Percentiles rank a stretch among this genome's conserved stretches.
Evolutionary conservation across 1,140 invertebrate species (phyloP).

Genomic region (Tetragnatha versicolor): DNA sequence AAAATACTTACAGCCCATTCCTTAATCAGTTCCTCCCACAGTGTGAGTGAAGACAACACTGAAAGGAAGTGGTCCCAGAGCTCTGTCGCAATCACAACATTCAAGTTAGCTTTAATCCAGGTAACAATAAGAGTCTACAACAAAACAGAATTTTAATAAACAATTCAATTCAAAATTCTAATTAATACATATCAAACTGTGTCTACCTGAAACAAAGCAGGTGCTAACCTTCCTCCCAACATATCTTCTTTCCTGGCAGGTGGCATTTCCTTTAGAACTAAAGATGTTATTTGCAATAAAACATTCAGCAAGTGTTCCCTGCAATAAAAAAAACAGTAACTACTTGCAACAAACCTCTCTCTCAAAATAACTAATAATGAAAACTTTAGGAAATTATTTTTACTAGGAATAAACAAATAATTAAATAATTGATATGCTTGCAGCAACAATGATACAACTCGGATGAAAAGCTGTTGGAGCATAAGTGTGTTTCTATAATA

Average conservation of each 20-base stretch:
- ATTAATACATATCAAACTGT: too few relatives aligned
- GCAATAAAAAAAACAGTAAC: conserved; percentile 60
- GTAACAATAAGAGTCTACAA: conserved; percentile 93
- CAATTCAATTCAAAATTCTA: too few relatives aligned
- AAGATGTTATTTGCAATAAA: conserved; percentile 89
- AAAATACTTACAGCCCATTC: conserved; percentile 86
- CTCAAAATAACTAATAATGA: too few relatives aligned
- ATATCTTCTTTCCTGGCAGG: conserved; percentile 78
- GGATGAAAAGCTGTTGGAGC: too few relatives aligned
- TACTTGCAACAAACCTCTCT: too few relatives aligned
- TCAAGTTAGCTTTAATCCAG: conserved; percentile 97
- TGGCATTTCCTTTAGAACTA: conserved; percentile 80
- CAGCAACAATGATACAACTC: too few relatives aligned
- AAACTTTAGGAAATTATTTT: too few relatives aligned
- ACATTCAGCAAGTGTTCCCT: conserved; percentile 88
- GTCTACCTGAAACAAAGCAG: conserved; percentile 82
- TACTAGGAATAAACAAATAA: too few relatives aligned
- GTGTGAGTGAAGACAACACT: conserved; percentile 85
- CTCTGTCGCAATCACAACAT: conserved; percentile 84
- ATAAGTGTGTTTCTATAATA: too few relatives aligned
- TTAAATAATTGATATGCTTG: background rate
- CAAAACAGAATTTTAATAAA: conserved; percentile 31
- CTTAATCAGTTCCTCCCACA: conserved; percentile 93
- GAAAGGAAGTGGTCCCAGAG: conserved; percentile 94
- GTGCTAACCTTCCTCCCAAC: conserved; percentile 83